Evolutionary conservation across 2,113 vertebrate species (phyloP), one percentile per base, ranked within the genome.

Genomic region (Hemiprocne comata): DNA sequence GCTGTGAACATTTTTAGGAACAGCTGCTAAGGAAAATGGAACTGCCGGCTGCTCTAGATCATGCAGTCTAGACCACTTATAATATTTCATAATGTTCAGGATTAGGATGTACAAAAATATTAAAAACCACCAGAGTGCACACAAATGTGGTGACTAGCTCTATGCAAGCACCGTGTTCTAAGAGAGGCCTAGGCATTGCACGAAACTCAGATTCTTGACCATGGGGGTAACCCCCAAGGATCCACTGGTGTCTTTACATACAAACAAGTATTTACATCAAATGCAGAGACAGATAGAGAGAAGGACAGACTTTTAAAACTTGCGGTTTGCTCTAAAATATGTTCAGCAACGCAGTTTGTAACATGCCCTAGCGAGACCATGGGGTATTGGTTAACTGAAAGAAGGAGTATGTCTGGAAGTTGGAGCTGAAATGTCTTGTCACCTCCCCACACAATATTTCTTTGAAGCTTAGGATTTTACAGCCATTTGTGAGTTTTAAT

Each of bases 251-350:
- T 74, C 93, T 95, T 89, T 93, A 96, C 85, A 92, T 64, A 96
- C 92, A 94, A 96, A 97, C 62, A 91, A 90, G 40, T 95, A 96
- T 95, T 95, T 97, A 96, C 92, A 96, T 77, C 80, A 95, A 96
- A 97, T 87, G 90, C 48, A 65, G 83, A 91, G 90, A 95, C 25
- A 0, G 88, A 66, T 34, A 53, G 26, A 81, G 94, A 87, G 85
- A 75, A 93, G 81, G 89, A 89, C 84, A 87, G 87, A 86, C 87
- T 82, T 77, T 67, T 53, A 75, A 84, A 97, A 96, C 44, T 84
- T 48, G 90, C 23, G 0, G 40, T 87, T 88, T 90, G 71, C 81
- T 90, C 80, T 90, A 94, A 85, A 91, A 78, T 64, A 67, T 73
- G 93, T 90, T 96, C 62, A 92, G 93, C 80, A 73, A 93, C 2